Evolutionary conservation across 1,140 invertebrate genomes (phyloP).

Genomic region (Fopius arisanus): DNA sequence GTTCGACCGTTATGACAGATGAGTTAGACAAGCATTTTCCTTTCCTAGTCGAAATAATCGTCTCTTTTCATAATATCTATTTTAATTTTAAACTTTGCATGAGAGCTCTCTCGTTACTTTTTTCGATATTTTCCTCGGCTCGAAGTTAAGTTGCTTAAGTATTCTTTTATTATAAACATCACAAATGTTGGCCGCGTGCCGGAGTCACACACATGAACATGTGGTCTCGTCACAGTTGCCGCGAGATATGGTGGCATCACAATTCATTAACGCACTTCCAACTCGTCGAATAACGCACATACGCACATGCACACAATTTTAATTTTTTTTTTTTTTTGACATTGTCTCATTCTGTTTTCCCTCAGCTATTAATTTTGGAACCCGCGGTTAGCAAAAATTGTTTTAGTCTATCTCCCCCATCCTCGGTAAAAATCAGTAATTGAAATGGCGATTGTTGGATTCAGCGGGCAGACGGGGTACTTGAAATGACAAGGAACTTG

Average conservation of each 20-base stretch:
- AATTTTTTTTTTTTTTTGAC: not conserved
- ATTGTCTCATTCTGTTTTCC: not conserved
- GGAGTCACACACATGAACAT: constrained; percentile 58
- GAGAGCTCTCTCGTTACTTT: constrained; percentile 17
- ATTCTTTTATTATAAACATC: constrained; percentile 62
- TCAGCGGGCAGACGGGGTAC: not conserved
- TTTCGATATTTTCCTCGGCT: constrained; percentile 27
- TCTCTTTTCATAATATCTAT: constrained; percentile 18
- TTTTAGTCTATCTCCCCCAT: not conserved
- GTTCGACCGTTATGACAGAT: constrained; percentile 52
- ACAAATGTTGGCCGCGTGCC: constrained; percentile 63
- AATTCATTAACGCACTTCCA: constrained; percentile 64
- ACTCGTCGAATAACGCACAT: constrained; percentile 48
- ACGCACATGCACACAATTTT: constrained; percentile 28
- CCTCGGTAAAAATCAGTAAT: not conserved
- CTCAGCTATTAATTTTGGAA: not conserved
- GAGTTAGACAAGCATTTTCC: constrained; percentile 30
- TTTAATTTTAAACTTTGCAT: constrained; percentile 17
- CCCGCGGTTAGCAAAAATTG: not conserved
- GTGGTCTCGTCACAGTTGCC: constrained; percentile 59
- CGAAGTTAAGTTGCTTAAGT: constrained; percentile 55
- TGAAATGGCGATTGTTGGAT: not conserved
- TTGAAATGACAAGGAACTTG: not conserved
- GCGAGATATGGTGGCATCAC: constrained; percentile 67
- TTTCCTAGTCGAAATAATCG: constrained; percentile 25